phyloP scores from a whole-genome alignment of 2,797 vertebrate genomes.

The Cuniculus paca region DNA sequence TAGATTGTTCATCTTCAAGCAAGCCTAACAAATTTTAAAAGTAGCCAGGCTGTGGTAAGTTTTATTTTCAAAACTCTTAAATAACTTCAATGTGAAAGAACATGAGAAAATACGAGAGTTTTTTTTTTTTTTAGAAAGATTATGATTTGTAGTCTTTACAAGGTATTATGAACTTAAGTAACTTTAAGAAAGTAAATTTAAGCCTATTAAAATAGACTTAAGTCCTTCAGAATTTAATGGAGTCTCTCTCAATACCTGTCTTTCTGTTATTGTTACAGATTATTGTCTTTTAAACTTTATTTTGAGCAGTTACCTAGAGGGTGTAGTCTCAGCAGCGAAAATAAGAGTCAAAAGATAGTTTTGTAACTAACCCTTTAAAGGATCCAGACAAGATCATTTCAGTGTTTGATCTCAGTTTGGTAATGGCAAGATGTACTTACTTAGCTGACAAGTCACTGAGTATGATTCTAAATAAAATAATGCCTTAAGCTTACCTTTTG shows the following conservation, averaged over 20 bases:
- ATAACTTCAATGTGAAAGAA: slow-evolving; percentile 25
- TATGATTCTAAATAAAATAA: neutral
- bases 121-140: neutral
- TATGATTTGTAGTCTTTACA: slow-evolving; percentile 60
- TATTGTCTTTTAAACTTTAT: slow-evolving; percentile 50
- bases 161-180: slow-evolving; percentile 47
- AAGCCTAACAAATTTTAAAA: slow-evolving; percentile 91
- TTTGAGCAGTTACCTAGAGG: slow-evolving; percentile 50
- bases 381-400: neutral
- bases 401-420: neutral
- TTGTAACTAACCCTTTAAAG: neutral
- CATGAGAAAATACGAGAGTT: neutral
- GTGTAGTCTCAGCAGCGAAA: neutral
- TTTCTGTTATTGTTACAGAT: slow-evolving; percentile 49
- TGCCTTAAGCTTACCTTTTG: neutral
- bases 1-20: slow-evolving; percentile 94
- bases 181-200: slow-evolving; percentile 44
- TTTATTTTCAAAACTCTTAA: slow-evolving; percentile 40
- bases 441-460: neutral
- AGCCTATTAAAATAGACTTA: slow-evolving; percentile 17
- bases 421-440: neutral
- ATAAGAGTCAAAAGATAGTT: neutral
- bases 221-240: slow-evolving; percentile 8
- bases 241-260: neutral
- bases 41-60: slow-evolving; percentile 92